Base-by-base conservation (phyloP, 2,888 invertebrate species). In the Stenodera caucasica region DNA sequence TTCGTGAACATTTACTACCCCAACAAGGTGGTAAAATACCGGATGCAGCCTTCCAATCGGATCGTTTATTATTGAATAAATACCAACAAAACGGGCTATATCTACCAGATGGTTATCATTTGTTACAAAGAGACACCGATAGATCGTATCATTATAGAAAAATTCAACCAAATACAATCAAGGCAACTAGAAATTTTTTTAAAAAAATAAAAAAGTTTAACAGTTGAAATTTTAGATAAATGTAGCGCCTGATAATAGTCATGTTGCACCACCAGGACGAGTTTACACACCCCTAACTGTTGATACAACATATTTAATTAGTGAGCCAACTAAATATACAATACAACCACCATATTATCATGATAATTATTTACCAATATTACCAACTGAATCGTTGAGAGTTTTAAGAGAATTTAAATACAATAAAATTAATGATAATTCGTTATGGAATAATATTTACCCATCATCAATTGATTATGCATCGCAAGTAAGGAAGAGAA, bases 11-110 rank as follows among this genome's bases (percentile, higher is more conserved):
- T 73, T 82, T 87, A 15, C 72, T 85, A 51, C 87, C 87, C 8
- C 83, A 83, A 67, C 80, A 82, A 33, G 87, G 87, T 35, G 87
- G 87, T 0, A 86, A 86, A 75, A 86, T 87, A 66, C 87, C 87
- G 0, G 86, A 86, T 60, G 84, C 84, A 45, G 87, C 87, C 7
- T 87, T 87, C 67, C 80, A 82, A 64, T 82, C 84, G 0, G 86
- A 86, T 75, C 82, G 87, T 11, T 75, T 87, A 50, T 82, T 83
- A 40, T 74, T 87, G 33, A 87, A 87, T 75, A 82, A 84, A 49
- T 75, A 87, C 45, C 86, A 87, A 74, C 85, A 86, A 70, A 84
- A 86, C 68, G 87, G 87, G 18, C 84, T 87, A 40, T 81, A 85
- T 0, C 78, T 85, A 33, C 84, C 86, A 3, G 86, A 87, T 73